A percentile compares a stretch with the other conserved stretches of the same genome.
Evolutionary conservation across 2,113 vertebrate species (phyloP).

Genomic region (Mus spicilegus): DNA sequence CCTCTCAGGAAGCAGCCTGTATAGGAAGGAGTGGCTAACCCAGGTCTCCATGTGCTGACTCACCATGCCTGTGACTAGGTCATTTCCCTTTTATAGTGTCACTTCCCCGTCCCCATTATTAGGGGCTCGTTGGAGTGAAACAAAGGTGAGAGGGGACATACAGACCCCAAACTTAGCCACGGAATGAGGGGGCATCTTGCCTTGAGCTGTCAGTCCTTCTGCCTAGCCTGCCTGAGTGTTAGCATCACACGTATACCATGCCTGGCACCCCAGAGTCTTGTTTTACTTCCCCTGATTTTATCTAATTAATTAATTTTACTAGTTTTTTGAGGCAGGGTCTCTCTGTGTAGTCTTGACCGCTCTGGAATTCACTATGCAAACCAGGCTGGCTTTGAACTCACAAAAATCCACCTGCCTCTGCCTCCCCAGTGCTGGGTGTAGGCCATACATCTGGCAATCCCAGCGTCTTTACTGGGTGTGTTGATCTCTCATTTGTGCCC

Average conservation of each 20-base stretch:
- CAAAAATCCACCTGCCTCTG: neutral
- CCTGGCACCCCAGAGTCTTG: neutral
- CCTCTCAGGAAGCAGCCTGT: neutral
- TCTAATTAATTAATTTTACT: neutral
- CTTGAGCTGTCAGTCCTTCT: neutral
- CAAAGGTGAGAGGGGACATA: neutral
- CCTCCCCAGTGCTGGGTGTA: neutral
- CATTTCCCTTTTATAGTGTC: conserved; percentile 60
- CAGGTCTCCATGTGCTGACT: conserved; percentile 72
- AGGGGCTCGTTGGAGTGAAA: neutral
- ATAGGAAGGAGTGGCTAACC: conserved; percentile 47
- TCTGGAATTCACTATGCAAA: neutral
- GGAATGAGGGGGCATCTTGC: neutral
- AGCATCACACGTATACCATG: neutral
- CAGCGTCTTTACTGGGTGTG: neutral
- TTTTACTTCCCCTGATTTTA: neutral
- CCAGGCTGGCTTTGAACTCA: neutral
- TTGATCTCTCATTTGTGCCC: neutral
- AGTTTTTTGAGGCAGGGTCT: neutral
- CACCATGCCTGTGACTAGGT: conserved; percentile 60
- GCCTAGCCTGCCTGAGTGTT: neutral
- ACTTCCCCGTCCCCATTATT: conserved; percentile 28
- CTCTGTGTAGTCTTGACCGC: neutral
- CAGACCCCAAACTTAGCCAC: neutral
- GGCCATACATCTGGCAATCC: neutral